Percentiles rank a stretch among this genome's conserved stretches.
These are phyloP conservation scores for Ips nitidus DNA, from an alignment of 1,140 invertebrate genomes.

Conservation along the genomic window DNA sequence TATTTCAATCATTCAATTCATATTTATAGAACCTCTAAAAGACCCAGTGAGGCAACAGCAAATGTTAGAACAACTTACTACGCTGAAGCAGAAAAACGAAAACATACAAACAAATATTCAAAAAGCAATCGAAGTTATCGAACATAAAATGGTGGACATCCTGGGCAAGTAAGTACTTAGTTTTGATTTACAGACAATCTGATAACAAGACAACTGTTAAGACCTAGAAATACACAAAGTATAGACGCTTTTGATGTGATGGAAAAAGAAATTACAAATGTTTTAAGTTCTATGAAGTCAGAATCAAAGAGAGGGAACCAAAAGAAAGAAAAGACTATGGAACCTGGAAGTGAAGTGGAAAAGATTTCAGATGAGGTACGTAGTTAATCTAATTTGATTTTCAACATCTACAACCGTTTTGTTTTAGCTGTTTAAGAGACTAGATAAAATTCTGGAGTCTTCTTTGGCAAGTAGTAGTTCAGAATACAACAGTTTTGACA, in stretches of 20 bases:
- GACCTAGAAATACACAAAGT: constrained; percentile 24
- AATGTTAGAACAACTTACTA: constrained; percentile 35
- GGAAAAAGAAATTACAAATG: constrained; percentile 45
- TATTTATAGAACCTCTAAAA: background rate
- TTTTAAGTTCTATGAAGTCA: constrained; percentile 39
- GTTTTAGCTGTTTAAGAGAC: constrained; percentile 18
- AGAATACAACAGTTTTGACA: background rate
- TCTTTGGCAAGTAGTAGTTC: background rate
- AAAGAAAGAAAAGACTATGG: background rate
- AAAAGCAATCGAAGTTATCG: constrained; percentile 45
- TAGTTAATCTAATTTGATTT: too few relatives aligned
- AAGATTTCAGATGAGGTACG: too few relatives aligned
- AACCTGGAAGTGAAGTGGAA: constrained; percentile 13
- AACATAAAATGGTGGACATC: constrained; percentile 45
- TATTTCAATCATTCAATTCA: background rate
- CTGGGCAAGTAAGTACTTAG: constrained; percentile 25
- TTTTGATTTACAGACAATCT: too few relatives aligned
- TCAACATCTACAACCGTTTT: too few relatives aligned
- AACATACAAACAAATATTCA: constrained; percentile 42
- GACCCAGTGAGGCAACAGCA: constrained; percentile 15
- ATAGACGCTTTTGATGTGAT: constrained; percentile 43
- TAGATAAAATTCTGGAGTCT: constrained; percentile 35
- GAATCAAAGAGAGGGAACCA: background rate
- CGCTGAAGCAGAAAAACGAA: constrained; percentile 37
- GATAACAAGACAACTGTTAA: background rate